Evolutionary conservation across 1,140 invertebrate genomes (phyloP).

Genomic region (Caenorhabditis inopinata): DNA sequence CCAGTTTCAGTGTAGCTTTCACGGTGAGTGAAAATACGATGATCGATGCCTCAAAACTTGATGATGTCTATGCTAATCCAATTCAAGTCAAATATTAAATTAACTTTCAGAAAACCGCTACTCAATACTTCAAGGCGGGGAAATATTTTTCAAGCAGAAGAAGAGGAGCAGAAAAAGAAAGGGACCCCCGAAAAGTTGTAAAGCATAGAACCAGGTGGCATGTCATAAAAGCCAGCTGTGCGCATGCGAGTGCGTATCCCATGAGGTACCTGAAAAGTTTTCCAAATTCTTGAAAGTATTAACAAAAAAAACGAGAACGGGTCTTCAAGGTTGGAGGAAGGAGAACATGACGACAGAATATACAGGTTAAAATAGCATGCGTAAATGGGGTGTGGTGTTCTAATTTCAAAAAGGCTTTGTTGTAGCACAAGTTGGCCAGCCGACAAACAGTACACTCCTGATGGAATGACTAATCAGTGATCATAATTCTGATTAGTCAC

Average conservation of each 20-base stretch:
- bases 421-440: neutral
- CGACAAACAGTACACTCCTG: neutral
- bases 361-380: neutral
- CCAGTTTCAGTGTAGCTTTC: neutral
- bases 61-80: no score
- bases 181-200: constrained; percentile 24
- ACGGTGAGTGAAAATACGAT: neutral
- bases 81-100: no score
- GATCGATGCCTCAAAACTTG: neutral
- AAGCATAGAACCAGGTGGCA: constrained; percentile 30
- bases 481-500: neutral
- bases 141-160: constrained; percentile 6
- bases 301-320: neutral
- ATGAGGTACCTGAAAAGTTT: neutral
- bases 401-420: neutral
- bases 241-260: constrained; percentile 7
- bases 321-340: neutral
- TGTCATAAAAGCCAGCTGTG: constrained; percentile 32
- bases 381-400: neutral
- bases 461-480: neutral
- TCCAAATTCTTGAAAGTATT: neutral
- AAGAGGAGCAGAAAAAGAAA: neutral
- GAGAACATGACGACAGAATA: neutral
- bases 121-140: neutral
- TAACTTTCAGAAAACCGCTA: no score